phyloP scores from a whole-genome alignment of 2,113 vertebrate genomes.

The Serilophus lunatus region DNA sequence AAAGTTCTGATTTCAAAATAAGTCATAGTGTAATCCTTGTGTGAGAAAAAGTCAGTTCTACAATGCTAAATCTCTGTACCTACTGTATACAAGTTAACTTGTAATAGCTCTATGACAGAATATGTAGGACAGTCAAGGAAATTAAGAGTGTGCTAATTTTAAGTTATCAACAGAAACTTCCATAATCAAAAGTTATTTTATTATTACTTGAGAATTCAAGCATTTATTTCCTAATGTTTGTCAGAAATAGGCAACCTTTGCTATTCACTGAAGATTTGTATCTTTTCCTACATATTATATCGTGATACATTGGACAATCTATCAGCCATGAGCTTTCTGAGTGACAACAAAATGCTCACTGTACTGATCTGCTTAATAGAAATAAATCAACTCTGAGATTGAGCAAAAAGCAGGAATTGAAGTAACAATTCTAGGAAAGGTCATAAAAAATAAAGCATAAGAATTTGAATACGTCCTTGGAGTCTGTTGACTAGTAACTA shows the following conservation, averaged over 20 bases:
- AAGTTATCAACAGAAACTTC: neutral
- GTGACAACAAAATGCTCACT: neutral
- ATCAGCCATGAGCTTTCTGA: neutral
- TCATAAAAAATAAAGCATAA: neutral
- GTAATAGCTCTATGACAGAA: accelerated
- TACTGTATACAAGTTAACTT: neutral
- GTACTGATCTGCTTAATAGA: neutral
- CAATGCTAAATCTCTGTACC: neutral
- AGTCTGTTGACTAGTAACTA: neutral
- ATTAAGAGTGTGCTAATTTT: neutral
- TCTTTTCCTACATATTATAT: neutral
- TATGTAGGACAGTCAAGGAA: neutral
- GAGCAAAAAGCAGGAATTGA: neutral
- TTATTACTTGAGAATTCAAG: neutral
- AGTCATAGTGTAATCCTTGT: neutral
- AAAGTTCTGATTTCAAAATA: neutral
- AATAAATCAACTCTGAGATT: neutral
- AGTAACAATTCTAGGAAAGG: neutral
- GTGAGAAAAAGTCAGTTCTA: neutral
- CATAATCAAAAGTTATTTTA: neutral
- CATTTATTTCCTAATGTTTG: neutral
- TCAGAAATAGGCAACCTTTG: neutral
- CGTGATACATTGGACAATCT: neutral
- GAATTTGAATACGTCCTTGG: neutral
- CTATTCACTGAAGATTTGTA: neutral